These are phyloP conservation scores for Atlantisia rogersi DNA, from an alignment of 2,113 vertebrate genomes.

Conservation along the genomic window DNA sequence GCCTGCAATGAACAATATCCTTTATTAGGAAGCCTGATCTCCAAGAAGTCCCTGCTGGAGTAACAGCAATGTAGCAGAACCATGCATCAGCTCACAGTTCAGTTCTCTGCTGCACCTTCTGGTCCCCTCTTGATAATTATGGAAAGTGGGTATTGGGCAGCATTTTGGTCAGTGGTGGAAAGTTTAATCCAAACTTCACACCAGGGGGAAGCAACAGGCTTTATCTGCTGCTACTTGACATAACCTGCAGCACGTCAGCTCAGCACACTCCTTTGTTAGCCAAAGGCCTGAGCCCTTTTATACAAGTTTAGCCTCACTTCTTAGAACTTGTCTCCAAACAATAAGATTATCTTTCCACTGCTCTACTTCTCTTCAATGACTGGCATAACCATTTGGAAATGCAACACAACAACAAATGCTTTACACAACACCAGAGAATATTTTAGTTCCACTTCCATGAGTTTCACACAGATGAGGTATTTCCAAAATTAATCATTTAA, in stretches of 20 bases:
- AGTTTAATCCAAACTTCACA: neutral
- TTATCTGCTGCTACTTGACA: neutral
- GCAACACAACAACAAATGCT: neutral
- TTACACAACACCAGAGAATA: neutral
- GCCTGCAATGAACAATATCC: slow-evolving; percentile 59
- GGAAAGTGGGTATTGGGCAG: neutral
- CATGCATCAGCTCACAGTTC: accelerated
- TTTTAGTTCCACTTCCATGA: neutral
- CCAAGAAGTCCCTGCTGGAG: neutral
- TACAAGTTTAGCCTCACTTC: neutral
- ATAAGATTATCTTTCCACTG: neutral
- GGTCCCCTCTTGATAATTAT: neutral
- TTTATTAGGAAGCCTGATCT: neutral
- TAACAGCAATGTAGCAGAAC: neutral
- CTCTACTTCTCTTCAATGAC: neutral
- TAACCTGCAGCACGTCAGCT: neutral
- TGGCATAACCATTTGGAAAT: neutral
- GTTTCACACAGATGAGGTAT: neutral
- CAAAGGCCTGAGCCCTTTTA: neutral
- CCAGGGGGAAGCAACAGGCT: neutral
- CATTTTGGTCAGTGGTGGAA: neutral
- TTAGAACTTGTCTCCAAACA: neutral
- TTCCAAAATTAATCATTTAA: neutral
- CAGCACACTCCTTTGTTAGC: neutral
- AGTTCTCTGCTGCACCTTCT: accelerated